A percentile compares a stretch with the other conserved stretches of the same genome.
Evolutionary conservation across 2,113 vertebrate species (phyloP).

Genomic region (Aleadryas rufinucha): DNA sequence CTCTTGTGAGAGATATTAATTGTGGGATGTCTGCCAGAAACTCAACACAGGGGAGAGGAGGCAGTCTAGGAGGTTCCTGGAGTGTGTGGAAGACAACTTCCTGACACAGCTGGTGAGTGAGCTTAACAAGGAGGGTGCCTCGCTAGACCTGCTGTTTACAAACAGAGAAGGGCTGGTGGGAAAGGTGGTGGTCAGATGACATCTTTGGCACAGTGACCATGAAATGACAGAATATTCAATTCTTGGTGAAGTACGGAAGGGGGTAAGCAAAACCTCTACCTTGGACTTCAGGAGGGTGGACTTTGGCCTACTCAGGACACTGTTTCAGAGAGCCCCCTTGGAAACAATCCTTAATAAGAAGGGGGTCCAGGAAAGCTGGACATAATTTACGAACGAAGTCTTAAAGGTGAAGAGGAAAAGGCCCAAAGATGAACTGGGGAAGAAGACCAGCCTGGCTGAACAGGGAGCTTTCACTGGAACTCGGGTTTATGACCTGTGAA

Average conservation of each 20-base stretch:
- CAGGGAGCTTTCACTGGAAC: neutral
- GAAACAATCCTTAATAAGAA: neutral
- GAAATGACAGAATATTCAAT: neutral
- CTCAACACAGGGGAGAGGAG: neutral
- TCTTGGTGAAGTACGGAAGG: neutral
- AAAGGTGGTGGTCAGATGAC: neutral
- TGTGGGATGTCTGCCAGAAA: neutral
- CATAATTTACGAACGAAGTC: neutral
- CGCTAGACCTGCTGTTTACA: neutral
- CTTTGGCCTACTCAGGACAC: neutral
- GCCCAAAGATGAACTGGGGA: neutral
- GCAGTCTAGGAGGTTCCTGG: neutral
- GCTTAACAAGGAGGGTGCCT: neutral
- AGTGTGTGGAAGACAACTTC: neutral
- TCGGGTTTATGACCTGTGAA: neutral
- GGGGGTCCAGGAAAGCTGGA: neutral
- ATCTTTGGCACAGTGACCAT: neutral
- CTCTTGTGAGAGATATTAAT: neutral
- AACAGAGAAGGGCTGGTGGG: neutral
- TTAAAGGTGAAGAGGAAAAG: neutral
- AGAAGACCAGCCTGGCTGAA: neutral
- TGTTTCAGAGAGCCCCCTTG: neutral
- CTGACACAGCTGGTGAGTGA: neutral
- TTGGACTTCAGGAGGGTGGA: neutral
- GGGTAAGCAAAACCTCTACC: neutral